phyloP scores from a whole-genome alignment of 2,888 invertebrate genomes.

The Xylota segnis region DNA sequence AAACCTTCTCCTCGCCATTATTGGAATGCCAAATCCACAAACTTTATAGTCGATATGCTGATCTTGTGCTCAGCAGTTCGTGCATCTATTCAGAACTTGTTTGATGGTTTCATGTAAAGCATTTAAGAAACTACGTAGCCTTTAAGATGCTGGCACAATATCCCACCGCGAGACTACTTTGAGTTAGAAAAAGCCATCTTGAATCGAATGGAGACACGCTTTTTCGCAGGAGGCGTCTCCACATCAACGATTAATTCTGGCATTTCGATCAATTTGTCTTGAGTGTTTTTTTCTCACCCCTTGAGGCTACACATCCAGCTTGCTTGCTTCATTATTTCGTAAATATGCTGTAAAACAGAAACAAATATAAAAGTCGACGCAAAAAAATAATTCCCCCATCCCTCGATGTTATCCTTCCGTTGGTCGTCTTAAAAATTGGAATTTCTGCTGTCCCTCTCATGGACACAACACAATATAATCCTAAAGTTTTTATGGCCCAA shows the following conservation, averaged over 20 bases:
- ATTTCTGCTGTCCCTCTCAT: conserved; percentile 17
- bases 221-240: too few relatives aligned
- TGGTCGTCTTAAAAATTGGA: conserved; percentile 50
- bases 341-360: conserved; percentile 25
- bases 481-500: conserved; percentile 63
- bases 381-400: conserved; percentile 39
- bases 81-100: too few relatives aligned
- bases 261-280: not conserved
- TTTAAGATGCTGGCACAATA: too few relatives aligned
- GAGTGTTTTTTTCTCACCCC: not conserved
- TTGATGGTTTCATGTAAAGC: too few relatives aligned
- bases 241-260: not conserved
- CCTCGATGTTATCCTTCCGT: conserved; percentile 42
- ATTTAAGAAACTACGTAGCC: too few relatives aligned
- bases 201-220: too few relatives aligned
- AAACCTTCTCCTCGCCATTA: too few relatives aligned
- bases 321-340: not conserved
- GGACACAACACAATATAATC: conserved; percentile 60
- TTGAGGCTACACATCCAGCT: conserved; percentile 2
- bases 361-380: conserved; percentile 35
- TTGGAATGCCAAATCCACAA: too few relatives aligned
- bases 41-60: too few relatives aligned
- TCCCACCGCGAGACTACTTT: too few relatives aligned
- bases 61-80: too few relatives aligned
- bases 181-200: too few relatives aligned